Percentiles rank a stretch among this genome's conserved stretches.
These are phyloP conservation scores for Pediacus dermestoides DNA, from an alignment of 2,888 invertebrate species.

Conservation along the genomic window DNA sequence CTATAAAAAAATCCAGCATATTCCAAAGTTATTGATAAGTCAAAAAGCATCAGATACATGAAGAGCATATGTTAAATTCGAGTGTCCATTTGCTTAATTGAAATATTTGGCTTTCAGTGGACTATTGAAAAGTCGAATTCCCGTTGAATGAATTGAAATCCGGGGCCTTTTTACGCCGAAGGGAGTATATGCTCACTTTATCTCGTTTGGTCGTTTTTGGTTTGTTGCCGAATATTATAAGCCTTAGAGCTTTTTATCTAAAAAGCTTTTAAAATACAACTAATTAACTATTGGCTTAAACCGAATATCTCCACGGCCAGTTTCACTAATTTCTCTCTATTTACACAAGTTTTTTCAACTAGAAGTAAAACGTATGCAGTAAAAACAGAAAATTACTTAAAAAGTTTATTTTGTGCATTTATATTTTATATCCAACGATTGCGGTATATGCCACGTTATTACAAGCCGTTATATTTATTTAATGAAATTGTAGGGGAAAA, in stretches of 20 bases:
- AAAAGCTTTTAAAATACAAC: constrained; percentile 1
- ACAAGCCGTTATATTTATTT: too few species aligned
- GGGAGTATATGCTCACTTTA: constrained; percentile 5
- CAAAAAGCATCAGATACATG: constrained; percentile 32
- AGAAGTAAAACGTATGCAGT: too few species aligned
- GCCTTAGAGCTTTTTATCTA: constrained; percentile 1
- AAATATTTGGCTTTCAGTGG: constrained; percentile 47
- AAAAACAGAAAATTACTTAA: too few species aligned
- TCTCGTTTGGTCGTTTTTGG: constrained; percentile 5
- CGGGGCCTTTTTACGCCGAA: constrained; percentile 40
- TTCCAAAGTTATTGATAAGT: constrained; percentile 19
- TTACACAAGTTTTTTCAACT: too few species aligned
- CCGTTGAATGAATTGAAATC: constrained; percentile 42
- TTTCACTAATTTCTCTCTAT: too few species aligned
- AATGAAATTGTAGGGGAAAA: too few species aligned
- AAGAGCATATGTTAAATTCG: constrained; percentile 41
- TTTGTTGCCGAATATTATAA: constrained; percentile 4
- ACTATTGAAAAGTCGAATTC: constrained; percentile 48
- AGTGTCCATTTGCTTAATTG: constrained; percentile 50
- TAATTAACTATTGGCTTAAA: constrained; percentile 1
- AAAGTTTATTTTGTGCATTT: too few species aligned
- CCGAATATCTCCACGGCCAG: too few species aligned
- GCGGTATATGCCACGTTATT: too few species aligned
- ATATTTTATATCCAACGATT: too few species aligned
- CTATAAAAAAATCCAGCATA: too few species aligned